Percentiles rank a stretch among this genome's conserved stretches.
Conservation (phyloP, 2,797 vertebrate genomes). For the Tapera naevia region DNA sequence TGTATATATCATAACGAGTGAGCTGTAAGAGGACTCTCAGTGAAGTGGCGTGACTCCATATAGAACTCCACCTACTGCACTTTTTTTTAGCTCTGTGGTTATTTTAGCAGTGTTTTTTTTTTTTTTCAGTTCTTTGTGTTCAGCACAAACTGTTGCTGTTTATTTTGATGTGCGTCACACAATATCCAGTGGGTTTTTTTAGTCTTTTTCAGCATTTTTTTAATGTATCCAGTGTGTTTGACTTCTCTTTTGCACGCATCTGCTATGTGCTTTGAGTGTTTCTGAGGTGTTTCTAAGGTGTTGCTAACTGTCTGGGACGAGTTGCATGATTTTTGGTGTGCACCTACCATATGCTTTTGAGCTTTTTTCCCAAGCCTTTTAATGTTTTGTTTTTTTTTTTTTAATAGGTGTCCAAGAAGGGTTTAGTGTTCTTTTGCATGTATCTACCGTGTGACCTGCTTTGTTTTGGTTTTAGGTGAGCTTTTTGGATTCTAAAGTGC, state of each 20-base stretch:
- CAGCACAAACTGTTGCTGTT: background rate
- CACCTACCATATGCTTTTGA: background rate
- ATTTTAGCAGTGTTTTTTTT: background rate
- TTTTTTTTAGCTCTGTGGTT: background rate
- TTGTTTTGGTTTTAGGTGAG: background rate
- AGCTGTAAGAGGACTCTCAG: background rate
- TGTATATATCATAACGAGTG: background rate
- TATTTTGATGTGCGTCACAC: background rate
- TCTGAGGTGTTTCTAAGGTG: background rate
- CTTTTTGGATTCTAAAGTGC: background rate
- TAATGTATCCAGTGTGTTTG: background rate
- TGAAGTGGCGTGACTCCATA: background rate
- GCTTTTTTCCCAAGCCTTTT: background rate
- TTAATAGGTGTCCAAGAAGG: background rate
- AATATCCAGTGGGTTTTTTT: background rate
- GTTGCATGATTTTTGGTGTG: background rate
- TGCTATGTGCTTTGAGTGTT: background rate
- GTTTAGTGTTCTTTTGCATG: background rate
- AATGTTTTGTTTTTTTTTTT: background rate
- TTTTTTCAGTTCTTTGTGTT: background rate
- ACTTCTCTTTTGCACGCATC: background rate
- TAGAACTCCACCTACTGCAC: background rate
- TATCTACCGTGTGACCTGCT: rapidly evolving
- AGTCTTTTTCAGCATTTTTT: background rate
- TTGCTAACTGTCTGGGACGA: background rate